Conservation (phyloP, 2,888 invertebrate genomes). For the Hesperia comma region DNA sequence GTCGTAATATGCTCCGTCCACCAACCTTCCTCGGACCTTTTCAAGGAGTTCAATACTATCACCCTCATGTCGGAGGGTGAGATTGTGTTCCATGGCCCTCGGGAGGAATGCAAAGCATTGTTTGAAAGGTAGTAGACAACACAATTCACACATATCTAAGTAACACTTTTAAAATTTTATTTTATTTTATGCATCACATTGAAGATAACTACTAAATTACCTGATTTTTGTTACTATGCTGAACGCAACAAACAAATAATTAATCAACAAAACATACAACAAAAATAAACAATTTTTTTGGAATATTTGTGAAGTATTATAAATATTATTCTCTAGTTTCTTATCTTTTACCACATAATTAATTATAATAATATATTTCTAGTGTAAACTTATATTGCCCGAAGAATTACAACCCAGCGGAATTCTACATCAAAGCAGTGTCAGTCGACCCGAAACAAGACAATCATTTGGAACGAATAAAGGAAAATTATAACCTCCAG, state of each 20-base stretch:
- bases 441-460: slow-evolving; percentile 47
- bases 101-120: slow-evolving; percentile 85
- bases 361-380: slow-evolving; percentile 45
- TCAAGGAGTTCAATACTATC: slow-evolving; percentile 90
- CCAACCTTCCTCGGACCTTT: slow-evolving; percentile 94
- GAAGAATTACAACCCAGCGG: slow-evolving; percentile 91
- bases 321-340: no score
- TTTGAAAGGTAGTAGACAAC: slow-evolving; percentile 84
- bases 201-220: no score
- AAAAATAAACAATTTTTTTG: no score
- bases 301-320: no score
- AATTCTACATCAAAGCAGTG: slow-evolving; percentile 89
- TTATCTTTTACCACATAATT: no score
- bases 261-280: no score
- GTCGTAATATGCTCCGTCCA: slow-evolving; percentile 94
- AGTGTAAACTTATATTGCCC: slow-evolving; percentile 88
- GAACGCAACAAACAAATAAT: no score
- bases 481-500: slow-evolving; percentile 51
- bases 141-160: no score
- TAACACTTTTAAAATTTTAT: no score
- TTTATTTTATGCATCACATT: no score
- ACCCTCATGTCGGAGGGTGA: slow-evolving; percentile 90
- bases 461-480: slow-evolving; percentile 49
- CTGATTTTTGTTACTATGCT: no score
- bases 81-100: slow-evolving; percentile 89